Evolutionary conservation across 2,888 invertebrate genomes (phyloP).

Genomic region (Hirtodrosophila cameraria): DNA sequence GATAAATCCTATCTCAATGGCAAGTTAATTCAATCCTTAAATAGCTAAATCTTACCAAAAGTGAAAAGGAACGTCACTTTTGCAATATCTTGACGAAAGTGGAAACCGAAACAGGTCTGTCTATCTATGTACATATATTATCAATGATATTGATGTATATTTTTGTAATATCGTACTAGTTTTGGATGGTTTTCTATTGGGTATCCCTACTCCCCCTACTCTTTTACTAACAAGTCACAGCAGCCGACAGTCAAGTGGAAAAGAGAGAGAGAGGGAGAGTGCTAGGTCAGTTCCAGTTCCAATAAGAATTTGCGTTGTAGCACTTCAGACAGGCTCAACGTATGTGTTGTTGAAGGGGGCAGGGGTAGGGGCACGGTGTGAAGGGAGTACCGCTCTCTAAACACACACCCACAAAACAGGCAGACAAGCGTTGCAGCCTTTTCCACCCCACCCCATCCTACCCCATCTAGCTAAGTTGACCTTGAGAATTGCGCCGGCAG

Average conservation of each 20-base stretch:
- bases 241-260: neutral
- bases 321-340: conserved; percentile 27
- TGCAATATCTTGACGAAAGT: too few relatives aligned
- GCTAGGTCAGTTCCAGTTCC: neutral
- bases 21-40: too few relatives aligned
- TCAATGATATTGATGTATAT: too few relatives aligned
- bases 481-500: conserved; percentile 47
- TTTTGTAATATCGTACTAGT: too few relatives aligned
- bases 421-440: conserved; percentile 21
- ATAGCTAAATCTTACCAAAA: too few relatives aligned
- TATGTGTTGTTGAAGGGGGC: conserved; percentile 5
- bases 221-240: conserved; percentile 1
- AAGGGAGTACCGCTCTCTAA: conserved; percentile 1
- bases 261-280: conserved; percentile 2
- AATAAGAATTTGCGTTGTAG: conserved; percentile 56
- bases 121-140: too few relatives aligned
- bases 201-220: neutral
- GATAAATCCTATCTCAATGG: too few relatives aligned
- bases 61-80: too few relatives aligned
- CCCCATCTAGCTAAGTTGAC: conserved; percentile 26
- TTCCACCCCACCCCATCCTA: neutral
- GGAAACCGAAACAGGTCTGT: too few relatives aligned
- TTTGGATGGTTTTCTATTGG: too few relatives aligned
- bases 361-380: conserved; percentile 1
- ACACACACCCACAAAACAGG: conserved; percentile 17